Percentiles rank a stretch among this genome's conserved stretches.
Conservation (phyloP, 2,888 invertebrate species). For the Globia sparganii region DNA sequence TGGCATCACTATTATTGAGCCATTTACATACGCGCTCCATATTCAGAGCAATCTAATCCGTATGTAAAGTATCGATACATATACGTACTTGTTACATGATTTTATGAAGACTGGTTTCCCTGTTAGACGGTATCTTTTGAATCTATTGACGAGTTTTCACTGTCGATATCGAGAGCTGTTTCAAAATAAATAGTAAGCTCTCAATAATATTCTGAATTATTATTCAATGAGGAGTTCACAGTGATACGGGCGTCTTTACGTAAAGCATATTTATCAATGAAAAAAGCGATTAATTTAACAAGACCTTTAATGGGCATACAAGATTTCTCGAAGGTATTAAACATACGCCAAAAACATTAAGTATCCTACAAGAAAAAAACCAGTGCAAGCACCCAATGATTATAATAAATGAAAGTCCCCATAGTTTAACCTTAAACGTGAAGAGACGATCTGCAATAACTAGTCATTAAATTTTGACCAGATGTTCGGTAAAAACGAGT, state of each 20-base stretch:
- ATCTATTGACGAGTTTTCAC: conserved; percentile 64
- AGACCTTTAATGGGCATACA: conserved; percentile 11
- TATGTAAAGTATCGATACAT: conserved; percentile 60
- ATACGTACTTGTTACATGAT: conserved; percentile 62
- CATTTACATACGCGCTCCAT: conserved; percentile 78
- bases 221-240: not conserved
- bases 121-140: conserved; percentile 56
- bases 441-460: conserved; percentile 48
- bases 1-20: conserved; percentile 66
- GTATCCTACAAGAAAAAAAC: conserved; percentile 16
- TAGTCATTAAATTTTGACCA: conserved; percentile 59
- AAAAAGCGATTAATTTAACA: conserved; percentile 14
- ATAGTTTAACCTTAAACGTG: conserved; percentile 57
- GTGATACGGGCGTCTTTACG: not conserved
- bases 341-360: not conserved
- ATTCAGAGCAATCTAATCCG: conserved; percentile 64
- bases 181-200: conserved; percentile 24
- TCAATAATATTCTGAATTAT: not conserved
- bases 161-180: conserved; percentile 51
- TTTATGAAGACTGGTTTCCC: conserved; percentile 63
- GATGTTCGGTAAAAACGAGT: conserved; percentile 63
- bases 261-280: not conserved
- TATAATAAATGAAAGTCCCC: conserved; percentile 50
- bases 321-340: conserved; percentile 9
- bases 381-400: conserved; percentile 17